Conservation (phyloP, 2,113 vertebrate species). For the Ursus arctos region DNA sequence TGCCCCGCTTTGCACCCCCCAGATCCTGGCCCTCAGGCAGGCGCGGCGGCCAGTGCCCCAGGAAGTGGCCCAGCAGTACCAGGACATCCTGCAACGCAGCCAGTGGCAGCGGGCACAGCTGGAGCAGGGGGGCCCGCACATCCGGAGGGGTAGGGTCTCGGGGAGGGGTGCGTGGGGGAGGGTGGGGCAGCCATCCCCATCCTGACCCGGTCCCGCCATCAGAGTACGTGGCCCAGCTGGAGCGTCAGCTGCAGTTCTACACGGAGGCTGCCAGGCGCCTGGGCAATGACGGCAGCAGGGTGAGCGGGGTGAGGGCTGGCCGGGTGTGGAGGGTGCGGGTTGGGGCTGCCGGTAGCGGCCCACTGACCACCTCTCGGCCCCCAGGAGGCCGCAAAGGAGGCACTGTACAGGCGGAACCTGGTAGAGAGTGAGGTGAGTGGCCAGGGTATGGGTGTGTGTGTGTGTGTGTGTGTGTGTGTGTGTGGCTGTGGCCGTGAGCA, state of each 20-base stretch:
- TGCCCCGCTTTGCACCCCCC: not conserved
- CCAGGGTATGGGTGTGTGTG: too few relatives aligned
- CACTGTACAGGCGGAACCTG: constrained; percentile 91
- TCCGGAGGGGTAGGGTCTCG: constrained; percentile 87
- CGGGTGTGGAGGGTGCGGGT: not conserved
- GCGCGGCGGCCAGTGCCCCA: constrained; percentile 87
- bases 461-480: too few relatives aligned
- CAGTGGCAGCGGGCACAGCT: constrained; percentile 94
- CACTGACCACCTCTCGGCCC: not conserved
- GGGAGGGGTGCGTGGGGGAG: accelerated
- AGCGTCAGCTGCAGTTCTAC: constrained; percentile 89
- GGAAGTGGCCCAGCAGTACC: constrained; percentile 90
- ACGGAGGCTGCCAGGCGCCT: constrained; percentile 91
- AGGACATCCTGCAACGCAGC: constrained; percentile 89
- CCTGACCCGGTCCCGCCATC: not conserved
- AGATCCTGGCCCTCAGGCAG: constrained; percentile 90
- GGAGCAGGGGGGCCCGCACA: constrained; percentile 87
- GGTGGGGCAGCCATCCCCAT: too few relatives aligned
- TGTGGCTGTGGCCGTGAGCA: accelerated
- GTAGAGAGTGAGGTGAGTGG: constrained; percentile 92
- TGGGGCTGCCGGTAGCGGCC: accelerated
- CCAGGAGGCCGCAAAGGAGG: constrained; percentile 95
- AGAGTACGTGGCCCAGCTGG: constrained; percentile 92
- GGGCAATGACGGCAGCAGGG: constrained; percentile 93
- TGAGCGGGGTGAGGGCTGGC: constrained; percentile 60